Evolutionary conservation across 2,888 invertebrate species (phyloP), one percentile per base, ranked within the genome.

Genomic region (Pheosia gnoma): DNA sequence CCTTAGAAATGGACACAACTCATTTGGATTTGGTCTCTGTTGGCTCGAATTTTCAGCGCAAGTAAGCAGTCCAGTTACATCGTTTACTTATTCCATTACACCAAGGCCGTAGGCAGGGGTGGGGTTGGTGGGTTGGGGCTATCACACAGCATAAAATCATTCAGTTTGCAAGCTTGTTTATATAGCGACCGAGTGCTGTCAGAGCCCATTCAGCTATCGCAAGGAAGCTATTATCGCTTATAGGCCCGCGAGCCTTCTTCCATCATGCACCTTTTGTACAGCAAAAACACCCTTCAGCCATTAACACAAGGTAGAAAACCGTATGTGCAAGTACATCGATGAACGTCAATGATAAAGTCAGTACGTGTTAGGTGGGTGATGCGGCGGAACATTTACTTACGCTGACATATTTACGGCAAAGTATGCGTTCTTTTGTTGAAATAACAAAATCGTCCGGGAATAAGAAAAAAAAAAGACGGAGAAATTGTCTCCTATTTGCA

Each of bases 181-280:
- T 81, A 80, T 79, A 82, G 65, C 76, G 43, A 54, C 60, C 63
- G 74, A 70, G 67, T 72, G 70, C 74, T 76, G 78, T 78, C 80
- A 78, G 68, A 38, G 68, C 74, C 84, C 81, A 82, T 86, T 85
- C 83, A 83, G 80, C 72, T 83, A 82, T 83, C 84, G 74, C 74
- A 71, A 82, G 85, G 86, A 86, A 86, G 86, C 85, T 78, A 86
- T 86, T 86, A 86, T 78, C 81, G 79, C 79, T 72, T 66, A 61
- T 58, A 61, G 61, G 60, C 66, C 62, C 60, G 72, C 76, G 59
- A 80, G 73, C 68, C 66, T 66, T 72, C 63, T 74, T 63, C 65
- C 67, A 57, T 45, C 63, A 66, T 62, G 64, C 75, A 62, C 63
- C 65, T 67, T 66, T 52, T 49, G 61, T 59, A 55, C 60, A 59